Evolutionary conservation across 2,113 vertebrate species (phyloP).

Genomic region (Rynchops niger): DNA sequence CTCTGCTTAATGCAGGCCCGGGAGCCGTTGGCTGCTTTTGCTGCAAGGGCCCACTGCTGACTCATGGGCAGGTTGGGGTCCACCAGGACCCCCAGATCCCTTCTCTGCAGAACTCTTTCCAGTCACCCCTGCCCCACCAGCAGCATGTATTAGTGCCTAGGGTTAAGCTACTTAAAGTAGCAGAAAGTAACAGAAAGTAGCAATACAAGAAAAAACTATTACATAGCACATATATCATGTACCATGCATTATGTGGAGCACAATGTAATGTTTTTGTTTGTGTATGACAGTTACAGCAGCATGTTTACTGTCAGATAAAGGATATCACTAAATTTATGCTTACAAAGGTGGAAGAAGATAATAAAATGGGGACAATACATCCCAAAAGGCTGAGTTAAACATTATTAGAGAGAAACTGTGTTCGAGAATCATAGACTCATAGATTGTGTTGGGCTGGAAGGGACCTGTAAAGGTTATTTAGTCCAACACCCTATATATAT

Average conservation of each 20-base stretch:
- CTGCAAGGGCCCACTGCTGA: not conserved
- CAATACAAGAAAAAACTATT: not conserved
- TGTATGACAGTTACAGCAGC: not conserved
- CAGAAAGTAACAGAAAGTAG: not conserved
- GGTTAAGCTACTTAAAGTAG: not conserved
- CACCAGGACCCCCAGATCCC: not conserved
- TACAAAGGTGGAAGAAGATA: not conserved
- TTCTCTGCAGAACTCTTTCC: not conserved
- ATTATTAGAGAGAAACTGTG: not conserved
- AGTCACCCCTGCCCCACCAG: not conserved
- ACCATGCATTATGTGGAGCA: not conserved
- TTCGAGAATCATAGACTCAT: not conserved
- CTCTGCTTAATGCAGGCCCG: not conserved
- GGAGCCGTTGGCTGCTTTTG: fast-evolving
- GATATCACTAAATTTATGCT: not conserved
- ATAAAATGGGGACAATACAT: not conserved
- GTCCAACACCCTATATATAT: no score
- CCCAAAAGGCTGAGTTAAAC: not conserved
- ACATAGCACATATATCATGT: no score
- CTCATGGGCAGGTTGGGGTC: not conserved
- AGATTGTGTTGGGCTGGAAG: no score
- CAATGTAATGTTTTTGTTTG: not conserved
- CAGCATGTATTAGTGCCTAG: not conserved
- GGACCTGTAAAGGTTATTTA: no score
- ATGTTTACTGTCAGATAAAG: not conserved